Base-by-base conservation (phyloP, 2,113 vertebrate species). In the Martes martes region DNA sequence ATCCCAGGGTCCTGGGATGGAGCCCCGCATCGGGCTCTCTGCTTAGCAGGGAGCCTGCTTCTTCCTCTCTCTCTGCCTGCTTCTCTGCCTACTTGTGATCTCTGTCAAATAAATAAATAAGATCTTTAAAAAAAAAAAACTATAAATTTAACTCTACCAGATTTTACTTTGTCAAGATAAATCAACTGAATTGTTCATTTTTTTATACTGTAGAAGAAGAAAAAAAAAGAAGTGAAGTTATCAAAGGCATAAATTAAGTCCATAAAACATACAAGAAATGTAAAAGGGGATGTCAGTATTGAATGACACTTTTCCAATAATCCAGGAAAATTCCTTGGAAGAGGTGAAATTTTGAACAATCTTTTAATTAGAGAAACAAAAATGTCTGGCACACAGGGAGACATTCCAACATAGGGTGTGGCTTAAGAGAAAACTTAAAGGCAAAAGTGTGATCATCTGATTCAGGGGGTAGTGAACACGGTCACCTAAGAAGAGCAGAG, bases 371-470 rank as follows among this genome's bases (percentile, higher is more conserved):
- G n/a, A 67, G 55, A 47, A 47, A 42, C 28, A 39, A 89, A 45
- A 36, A n/a, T 28, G 11, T 73, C 71, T 87, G 71, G 52, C 78
- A 86, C 76, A 28, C 16, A 63, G 28, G 21, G 55, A 94, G 83
- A 92, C 83, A 94, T 92, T 96, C 89, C 94, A 89, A 24, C 23
- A 23, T 0, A 26, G 45, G 63, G 91, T 91, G 63, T 84, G 80
- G 69, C 80, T 84, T 6, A 50, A 47, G 23, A 89, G 86, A 91
- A 91, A 91, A 91, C 73, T 92, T 95, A 73, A 93, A 90, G 80
- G 87, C 92, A 74, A 31, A 61, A 67, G 3, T 2, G 1, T 73
- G 84, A 95, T 19, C 67, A 93, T 73, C 59, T 59, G 47, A 95
- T 74, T 39, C 33, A 93, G 42, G 36, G 18, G 31, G 26, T 16